These are phyloP conservation scores for Blastobasis adustella DNA, from an alignment of 2,888 invertebrate species.

Conservation along the genomic window DNA sequence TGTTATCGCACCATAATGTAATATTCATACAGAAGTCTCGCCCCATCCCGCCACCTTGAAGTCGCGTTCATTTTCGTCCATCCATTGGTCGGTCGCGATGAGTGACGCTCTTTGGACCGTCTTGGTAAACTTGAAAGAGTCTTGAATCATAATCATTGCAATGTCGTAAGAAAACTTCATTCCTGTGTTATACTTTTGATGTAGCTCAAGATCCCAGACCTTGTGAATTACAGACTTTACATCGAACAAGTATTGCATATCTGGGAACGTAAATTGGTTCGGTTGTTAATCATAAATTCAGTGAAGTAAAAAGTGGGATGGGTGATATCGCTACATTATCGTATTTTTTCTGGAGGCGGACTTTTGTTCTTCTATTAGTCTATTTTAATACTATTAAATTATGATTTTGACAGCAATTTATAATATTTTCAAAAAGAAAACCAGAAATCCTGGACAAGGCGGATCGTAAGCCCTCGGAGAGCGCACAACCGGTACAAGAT, in stretches of 20 bases:
- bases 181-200: slow-evolving; percentile 24
- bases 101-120: slow-evolving; percentile 22
- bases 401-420: no score
- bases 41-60: slow-evolving; percentile 39
- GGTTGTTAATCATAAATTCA: not conserved
- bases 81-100: slow-evolving; percentile 21
- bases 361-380: no score
- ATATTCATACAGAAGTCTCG: slow-evolving; percentile 19
- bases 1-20: no score
- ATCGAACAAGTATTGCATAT: slow-evolving; percentile 24
- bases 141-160: slow-evolving; percentile 26
- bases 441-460: no score
- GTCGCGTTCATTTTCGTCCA: slow-evolving; percentile 22
- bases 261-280: slow-evolving; percentile 16
- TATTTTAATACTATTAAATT: no score
- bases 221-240: slow-evolving; percentile 14
- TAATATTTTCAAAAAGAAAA: no score
- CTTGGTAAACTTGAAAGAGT: slow-evolving; percentile 17
- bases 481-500: no score
- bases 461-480: no score
- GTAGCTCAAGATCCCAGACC: slow-evolving; percentile 25
- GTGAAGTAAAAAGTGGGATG: no score
- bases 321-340: no score
- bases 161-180: slow-evolving; percentile 26
- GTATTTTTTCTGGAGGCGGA: no score